Evolutionary conservation across 2,113 vertebrate species (phyloP), one percentile per base, ranked within the genome.

Genomic region (Lutjanus erythropterus): DNA sequence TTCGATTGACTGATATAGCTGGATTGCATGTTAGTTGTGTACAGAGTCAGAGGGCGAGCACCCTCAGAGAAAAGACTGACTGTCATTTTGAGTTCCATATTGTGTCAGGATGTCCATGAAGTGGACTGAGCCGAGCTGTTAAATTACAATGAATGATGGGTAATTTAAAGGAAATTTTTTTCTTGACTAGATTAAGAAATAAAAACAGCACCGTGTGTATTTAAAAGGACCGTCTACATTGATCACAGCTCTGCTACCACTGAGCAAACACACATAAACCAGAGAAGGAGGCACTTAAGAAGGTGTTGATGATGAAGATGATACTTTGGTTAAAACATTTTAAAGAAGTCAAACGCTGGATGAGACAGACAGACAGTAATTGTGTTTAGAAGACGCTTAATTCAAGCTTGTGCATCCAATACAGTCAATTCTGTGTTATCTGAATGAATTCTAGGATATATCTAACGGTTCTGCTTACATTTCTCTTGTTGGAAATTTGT

Each of bases 241-340:
- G 61, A 79, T 81, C 77, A 69, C 65, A 86, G 72, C 85, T 90
- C 90, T 79, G 81, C 71, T 81, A 75, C 80, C 50, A 78, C 71
- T 82, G 47, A 84, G 86, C 71, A 71, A 61, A 80, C 85, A 83
- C 78, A 77, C 53, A 72, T 56, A 46, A 85, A 78, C 71, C 66
- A 78, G 78, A 87, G 44, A 80, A 89, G 71, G 89, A 94, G 91
- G 93, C 91, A 94, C 93, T 94, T 93, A 81, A 90, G 74, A 90
- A 88, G 80, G 79, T 88, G 61, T 78, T 5, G 52, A 53, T 16
- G 52, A 70, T 41, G 71, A 69, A 52, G 78, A 76, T 66, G 64
- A 73, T 59, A 68, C 92, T 91, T 92, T 89, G 88, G 87, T 91
- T 86, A 59, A 91, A 87, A 86, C 29, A 61, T 56, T 31, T 23